A percentile compares a stretch with the other conserved stretches of the same genome.
These are phyloP conservation scores for Leptarthrus brevirostris DNA, from an alignment of 2,888 invertebrate genomes.

Conservation along the genomic window DNA sequence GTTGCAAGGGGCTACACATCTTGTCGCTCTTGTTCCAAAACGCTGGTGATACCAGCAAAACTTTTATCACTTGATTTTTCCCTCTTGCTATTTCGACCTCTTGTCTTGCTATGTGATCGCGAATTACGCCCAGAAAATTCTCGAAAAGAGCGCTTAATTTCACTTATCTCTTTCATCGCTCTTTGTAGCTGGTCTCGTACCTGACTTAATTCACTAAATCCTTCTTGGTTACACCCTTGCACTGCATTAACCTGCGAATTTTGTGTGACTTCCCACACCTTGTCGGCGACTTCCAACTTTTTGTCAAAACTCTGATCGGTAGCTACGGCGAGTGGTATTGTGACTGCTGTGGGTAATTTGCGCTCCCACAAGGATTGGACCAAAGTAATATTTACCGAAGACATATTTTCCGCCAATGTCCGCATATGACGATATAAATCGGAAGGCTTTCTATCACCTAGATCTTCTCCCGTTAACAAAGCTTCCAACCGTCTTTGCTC, in stretches of 20 bases:
- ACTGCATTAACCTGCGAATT: not conserved
- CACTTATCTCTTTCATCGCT: not conserved
- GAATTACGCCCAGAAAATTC: not conserved
- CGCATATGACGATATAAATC: no score
- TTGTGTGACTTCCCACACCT: not conserved
- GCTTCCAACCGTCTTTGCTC: constrained; percentile 5
- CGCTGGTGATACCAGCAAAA: no score
- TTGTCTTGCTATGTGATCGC: not conserved
- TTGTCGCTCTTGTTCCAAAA: no score
- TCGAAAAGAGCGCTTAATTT: not conserved
- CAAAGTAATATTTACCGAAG: not conserved
- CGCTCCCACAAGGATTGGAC: not conserved
- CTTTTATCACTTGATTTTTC: no score
- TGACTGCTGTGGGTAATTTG: not conserved
- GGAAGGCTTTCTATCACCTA: constrained; percentile 3
- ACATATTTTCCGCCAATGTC: not conserved
- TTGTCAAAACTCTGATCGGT: not conserved
- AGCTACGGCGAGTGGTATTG: not conserved
- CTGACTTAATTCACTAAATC: not conserved
- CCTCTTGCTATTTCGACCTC: no score
- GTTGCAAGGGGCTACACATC: no score
- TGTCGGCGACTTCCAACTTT: not conserved
- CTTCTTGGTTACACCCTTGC: not conserved
- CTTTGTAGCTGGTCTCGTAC: not conserved
- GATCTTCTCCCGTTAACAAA: not conserved